Percentiles rank a stretch among this genome's conserved stretches.
Evolutionary conservation across 2,888 invertebrate species (phyloP).

Genomic region (Falcaria lacertinaria): DNA sequence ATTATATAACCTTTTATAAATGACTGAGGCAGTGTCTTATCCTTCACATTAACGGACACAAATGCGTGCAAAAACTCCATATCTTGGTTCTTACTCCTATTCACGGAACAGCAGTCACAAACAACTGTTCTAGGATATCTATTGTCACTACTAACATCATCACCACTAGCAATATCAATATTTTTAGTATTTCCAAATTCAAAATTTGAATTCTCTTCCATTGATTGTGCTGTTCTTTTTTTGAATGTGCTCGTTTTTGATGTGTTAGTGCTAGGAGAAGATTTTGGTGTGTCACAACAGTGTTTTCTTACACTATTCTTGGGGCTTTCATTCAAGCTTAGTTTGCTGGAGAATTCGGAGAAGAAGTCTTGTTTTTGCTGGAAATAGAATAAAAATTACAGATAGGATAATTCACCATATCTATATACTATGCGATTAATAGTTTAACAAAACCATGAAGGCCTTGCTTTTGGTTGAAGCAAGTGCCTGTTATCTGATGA

Average conservation of each 20-base stretch:
- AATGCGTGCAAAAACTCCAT: constrained; percentile 66
- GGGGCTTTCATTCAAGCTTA: constrained; percentile 35
- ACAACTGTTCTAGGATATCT: constrained; percentile 14
- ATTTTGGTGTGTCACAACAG: constrained; percentile 31
- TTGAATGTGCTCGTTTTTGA: constrained; percentile 12
- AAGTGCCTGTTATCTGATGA: no score
- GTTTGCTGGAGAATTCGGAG: constrained; percentile 40
- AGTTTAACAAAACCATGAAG: no score
- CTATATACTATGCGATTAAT: no score
- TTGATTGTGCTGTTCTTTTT: constrained; percentile 9
- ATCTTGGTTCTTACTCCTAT: constrained; percentile 19
- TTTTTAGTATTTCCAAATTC: constrained; percentile 11
- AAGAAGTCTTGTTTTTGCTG: constrained; percentile 70
- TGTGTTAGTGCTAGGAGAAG: constrained; percentile 20
- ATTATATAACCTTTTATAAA: constrained; percentile 70
- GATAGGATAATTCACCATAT: no score
- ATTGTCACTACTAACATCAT: constrained; percentile 10
- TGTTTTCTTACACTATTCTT: constrained; percentile 39
- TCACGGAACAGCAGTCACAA: constrained; percentile 42
- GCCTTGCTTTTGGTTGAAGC: no score
- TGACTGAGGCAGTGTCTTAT: constrained; percentile 54
- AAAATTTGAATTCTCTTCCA: constrained; percentile 8
- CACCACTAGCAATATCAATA: constrained; percentile 5
- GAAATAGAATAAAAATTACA: constrained; percentile 12
- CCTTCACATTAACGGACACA: constrained; percentile 60